Evolutionary conservation across 92 coral and sea anemone species (phyloP).

Genomic region (Galaxea fascicularis): DNA sequence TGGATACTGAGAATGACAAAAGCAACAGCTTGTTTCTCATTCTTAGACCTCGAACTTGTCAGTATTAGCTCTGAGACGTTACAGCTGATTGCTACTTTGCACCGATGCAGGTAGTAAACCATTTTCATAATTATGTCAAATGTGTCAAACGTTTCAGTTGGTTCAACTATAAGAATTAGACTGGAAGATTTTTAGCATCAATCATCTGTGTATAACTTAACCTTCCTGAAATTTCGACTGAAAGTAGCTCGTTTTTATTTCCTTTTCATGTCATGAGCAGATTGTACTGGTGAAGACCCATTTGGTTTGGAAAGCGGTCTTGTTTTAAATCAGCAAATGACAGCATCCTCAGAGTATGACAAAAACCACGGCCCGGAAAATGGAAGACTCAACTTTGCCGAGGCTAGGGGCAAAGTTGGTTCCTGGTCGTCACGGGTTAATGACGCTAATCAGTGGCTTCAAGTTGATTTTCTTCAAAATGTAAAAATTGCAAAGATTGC

Average conservation of each 20-base stretch:
- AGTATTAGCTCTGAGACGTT: too few species aligned
- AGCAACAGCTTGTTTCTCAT: too few species aligned
- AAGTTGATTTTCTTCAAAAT: background rate
- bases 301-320: background rate
- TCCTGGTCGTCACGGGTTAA: background rate
- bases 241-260: too few species aligned
- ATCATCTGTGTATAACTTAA: background rate
- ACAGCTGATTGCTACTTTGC: too few species aligned
- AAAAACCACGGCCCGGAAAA: background rate
- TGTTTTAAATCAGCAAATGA: background rate
- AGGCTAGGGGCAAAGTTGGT: background rate
- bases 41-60: too few species aligned
- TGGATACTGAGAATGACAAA: too few species aligned
- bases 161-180: background rate
- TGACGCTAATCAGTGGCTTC: slow-evolving; percentile 11
- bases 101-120: background rate
- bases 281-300: background rate
- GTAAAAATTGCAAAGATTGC: background rate
- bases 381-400: slow-evolving; percentile 4
- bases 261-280: background rate
- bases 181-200: background rate
- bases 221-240: too few species aligned
- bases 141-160: background rate
- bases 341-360: background rate
- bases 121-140: background rate